Base-by-base conservation (phyloP, 2,797 vertebrate species). In the Anolis apletophallus region DNA sequence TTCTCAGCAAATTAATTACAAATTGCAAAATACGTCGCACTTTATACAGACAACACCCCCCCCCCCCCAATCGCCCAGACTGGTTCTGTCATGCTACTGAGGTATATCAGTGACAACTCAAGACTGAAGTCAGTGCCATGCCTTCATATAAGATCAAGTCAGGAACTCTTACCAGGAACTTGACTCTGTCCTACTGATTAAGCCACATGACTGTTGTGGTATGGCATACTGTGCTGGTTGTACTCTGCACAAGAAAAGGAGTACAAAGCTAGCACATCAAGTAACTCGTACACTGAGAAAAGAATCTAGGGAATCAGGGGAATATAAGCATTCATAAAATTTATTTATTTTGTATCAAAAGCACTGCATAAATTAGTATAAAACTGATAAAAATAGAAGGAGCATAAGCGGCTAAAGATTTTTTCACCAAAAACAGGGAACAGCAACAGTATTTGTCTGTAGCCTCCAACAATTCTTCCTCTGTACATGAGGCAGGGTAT, bases 1-100 rank as follows among this genome's bases (percentile, higher is more conserved):
- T 94, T 95, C 93, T 91, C 88, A 93, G 32, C 72, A 80, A 90
- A 92, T 36, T 80, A 85, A 69, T 61, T 64, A 85, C 69, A 81
- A 80, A 91, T 87, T 80, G 85, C 55, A 90, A 76, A 92, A 89
- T 34, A 64, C 29, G 46, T 80, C 52, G 26, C 9, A 67, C 77
- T 54, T 86, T 87, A 73, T 5, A 6, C 1, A 86, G 21, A 19
- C 9, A 11, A 57, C 55, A 57, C 55, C 55, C 19, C 16, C 3
- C 16, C 2, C 61, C 1, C 61, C 2, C 40, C 40, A 5, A 5
- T 40, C 5, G 40, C 40, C 23, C 61, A 3, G 46, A 3, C 46
- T 46, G 46, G 46, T 29, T 29, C 61, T 64, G 26, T 29, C 26
- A 64, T 12, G 23, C 5, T 61, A 4, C 59, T 61, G 19, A 23